Evolutionary conservation across 2,888 invertebrate genomes (phyloP), one percentile per base, ranked within the genome.

Genomic region (Lepas anatifera): DNA sequence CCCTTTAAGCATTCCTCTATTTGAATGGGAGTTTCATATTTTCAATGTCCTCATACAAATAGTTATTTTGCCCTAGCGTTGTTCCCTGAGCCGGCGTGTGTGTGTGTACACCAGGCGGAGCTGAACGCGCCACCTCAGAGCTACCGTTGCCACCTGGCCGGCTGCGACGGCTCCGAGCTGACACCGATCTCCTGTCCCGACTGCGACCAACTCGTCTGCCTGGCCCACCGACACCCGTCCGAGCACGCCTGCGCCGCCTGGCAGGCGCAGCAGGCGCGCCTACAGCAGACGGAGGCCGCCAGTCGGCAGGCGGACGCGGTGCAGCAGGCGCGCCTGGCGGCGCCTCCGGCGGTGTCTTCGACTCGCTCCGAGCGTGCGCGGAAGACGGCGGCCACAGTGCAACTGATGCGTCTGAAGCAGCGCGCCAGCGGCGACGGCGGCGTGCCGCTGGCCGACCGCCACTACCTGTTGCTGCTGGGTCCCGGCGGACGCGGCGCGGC

Each of bases 401-500:
- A 89, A 73, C 79, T 92, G 48, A 92, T 92, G 91, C 87, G 88
- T 75, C 82, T 92, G 68, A 92, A 92, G 81, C 86, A 87, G 74
- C 87, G 87, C 77, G 89, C 92, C 0, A 80, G 83, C 0, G 92
- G 92, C 0, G 84, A 85, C 4, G 86, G 86, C 76, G 81, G 83
- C 18, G 82, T 91, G 70, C 87, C 90, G 7, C 78, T 80, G 0
- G 76, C 80, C 0, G 87, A 90, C 74, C 82, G 90, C 75, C 81
- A 88, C 35, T 91, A 89, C 78, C 88, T 92, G 76, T 83, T 85
- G 41, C 83, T 90, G 6, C 86, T 87, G 0, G 75, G 79, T 63
- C 74, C 73, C 13, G 11, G 43, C 80, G 78, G 70, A 76, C 25
- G 39, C 41, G 77, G 71, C 77, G 73, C 76, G 77, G 75, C 77